Evolutionary conservation across 1,140 invertebrate genomes (phyloP), one percentile per base, ranked within the genome.

Genomic region (Nylanderia fulva): DNA sequence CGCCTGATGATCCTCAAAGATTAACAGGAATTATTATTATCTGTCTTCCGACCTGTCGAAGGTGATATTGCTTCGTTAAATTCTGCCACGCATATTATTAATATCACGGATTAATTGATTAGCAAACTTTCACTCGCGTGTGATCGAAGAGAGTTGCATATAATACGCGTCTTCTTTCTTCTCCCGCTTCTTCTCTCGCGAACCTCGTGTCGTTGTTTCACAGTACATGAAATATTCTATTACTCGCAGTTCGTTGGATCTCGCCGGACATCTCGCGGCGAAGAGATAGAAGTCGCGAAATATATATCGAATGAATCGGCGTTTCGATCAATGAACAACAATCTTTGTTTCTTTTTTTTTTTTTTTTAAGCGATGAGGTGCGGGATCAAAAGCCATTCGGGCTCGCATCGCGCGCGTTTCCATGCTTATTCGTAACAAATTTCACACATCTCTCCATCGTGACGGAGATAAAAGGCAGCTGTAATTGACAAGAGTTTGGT

Each of bases 401-500:
- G 24, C 9, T 69, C 18, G 9, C 27, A 66, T 80, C 76, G 33
- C 48, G 36, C 58, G 18, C 52, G 64, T 80, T 80, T 69, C 33
- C 9, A 42, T 80, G 2, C 13, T 45, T n/a, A n/a, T n/a, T 39
- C 24, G 42, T 64, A n/a, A 7, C 11, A 60, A 29, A 18, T 52
- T 48, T 63, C 8, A 24, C 15, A 24, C 15, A 54, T 18, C 33
- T n/a, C 7, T 24, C 27, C 42, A 39, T 4, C 27, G 36, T 29
- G 52, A 29, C 11, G 29, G 7, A 64, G 33, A 64, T 61, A 61
- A 77, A 64, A 66, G 75, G 45, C 60, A 58, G 77, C 52, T 39
- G 33, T 80, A 71, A 80, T 69, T 80, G 64, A 80, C 63, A 69
- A 66, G 29, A 77, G 63, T 64, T 42, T 54, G 8, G 33, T 36